These are phyloP conservation scores for Neopipo cinnamomea DNA, from an alignment of 2,113 vertebrate genomes.

Conservation along the genomic window DNA sequence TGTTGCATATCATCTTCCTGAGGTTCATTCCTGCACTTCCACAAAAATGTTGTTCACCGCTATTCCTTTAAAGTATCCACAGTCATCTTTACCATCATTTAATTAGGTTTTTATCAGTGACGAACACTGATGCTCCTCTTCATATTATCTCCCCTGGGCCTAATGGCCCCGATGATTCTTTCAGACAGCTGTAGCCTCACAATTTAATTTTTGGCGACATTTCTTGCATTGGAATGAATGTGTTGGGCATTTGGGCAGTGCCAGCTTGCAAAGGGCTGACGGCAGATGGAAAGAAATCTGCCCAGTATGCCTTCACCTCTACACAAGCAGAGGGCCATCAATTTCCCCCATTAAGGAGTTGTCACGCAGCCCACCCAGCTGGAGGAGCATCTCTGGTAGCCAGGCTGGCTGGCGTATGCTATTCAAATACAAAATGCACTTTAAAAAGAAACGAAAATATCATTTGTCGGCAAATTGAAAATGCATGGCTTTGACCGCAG, in stretches of 20 bases:
- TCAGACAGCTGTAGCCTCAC: slow-evolving; percentile 71
- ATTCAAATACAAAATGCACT: slow-evolving; percentile 73
- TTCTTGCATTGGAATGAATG: slow-evolving; percentile 69
- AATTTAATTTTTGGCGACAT: slow-evolving; percentile 73
- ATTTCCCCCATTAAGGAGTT: slow-evolving; percentile 83
- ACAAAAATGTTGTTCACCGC: slow-evolving; percentile 61
- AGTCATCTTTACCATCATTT: slow-evolving; percentile 58
- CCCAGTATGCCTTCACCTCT: slow-evolving; percentile 75
- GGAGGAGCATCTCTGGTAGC: slow-evolving; percentile 76
- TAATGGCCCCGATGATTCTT: slow-evolving; percentile 71
- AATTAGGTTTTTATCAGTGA: slow-evolving; percentile 70
- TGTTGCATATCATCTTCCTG: slow-evolving; percentile 47
- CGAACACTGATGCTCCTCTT: slow-evolving; percentile 49
- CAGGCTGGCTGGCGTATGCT: slow-evolving; percentile 74
- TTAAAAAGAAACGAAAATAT: slow-evolving; percentile 77
- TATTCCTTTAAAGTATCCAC: slow-evolving; percentile 42
- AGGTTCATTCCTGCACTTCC: slow-evolving; percentile 23
- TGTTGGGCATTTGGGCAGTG: slow-evolving; percentile 73
- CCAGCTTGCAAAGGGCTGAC: slow-evolving; percentile 78
- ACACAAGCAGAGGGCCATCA: slow-evolving; percentile 75
- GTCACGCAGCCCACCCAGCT: slow-evolving; percentile 81
- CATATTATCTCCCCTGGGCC: slow-evolving; percentile 62
- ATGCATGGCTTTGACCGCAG: slow-evolving; percentile 68
- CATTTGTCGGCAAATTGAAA: slow-evolving; percentile 79
- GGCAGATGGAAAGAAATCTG: slow-evolving; percentile 83